Evolutionary conservation across 2,888 invertebrate species (phyloP).

Genomic region (Platypus cylindrus): DNA sequence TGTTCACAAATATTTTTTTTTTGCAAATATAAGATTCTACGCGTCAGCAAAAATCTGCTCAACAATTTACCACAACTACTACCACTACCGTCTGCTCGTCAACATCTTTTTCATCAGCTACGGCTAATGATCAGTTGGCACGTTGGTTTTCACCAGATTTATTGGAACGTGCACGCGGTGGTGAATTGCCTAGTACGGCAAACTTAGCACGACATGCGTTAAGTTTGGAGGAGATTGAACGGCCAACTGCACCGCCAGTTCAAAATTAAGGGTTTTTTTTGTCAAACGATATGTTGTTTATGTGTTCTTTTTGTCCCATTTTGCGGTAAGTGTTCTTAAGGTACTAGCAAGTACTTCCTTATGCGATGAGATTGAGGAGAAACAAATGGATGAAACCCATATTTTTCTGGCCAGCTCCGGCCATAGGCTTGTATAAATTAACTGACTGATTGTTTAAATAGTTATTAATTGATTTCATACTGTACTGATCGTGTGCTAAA

Average conservation of each 20-base stretch:
- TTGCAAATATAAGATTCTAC: neutral
- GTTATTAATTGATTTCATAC: no score
- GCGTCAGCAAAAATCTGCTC: neutral
- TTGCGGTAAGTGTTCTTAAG: no score
- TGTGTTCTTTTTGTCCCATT: no score
- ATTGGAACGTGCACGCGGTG: constrained; percentile 68
- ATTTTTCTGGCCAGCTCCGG: no score
- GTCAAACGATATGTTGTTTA: no score
- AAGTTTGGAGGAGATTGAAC: constrained; percentile 55
- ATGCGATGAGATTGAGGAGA: no score
- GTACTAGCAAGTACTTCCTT: no score
- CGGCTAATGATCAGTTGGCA: constrained; percentile 62
- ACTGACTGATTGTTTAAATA: no score
- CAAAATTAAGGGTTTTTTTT: constrained; percentile 51
- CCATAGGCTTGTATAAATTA: no score
- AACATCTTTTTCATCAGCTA: constrained; percentile 45
- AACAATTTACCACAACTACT: constrained; percentile 21
- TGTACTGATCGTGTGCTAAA: no score
- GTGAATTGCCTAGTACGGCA: constrained; percentile 58
- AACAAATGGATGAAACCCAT: no score
- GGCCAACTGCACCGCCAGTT: constrained; percentile 45
- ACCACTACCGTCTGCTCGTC: no score
- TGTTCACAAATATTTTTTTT: neutral
- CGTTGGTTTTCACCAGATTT: constrained; percentile 80
- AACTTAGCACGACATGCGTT: constrained; percentile 59